Evolutionary conservation across 2,888 invertebrate species (phyloP), one percentile per base, ranked within the genome.

Genomic region (Luperina testacea): DNA sequence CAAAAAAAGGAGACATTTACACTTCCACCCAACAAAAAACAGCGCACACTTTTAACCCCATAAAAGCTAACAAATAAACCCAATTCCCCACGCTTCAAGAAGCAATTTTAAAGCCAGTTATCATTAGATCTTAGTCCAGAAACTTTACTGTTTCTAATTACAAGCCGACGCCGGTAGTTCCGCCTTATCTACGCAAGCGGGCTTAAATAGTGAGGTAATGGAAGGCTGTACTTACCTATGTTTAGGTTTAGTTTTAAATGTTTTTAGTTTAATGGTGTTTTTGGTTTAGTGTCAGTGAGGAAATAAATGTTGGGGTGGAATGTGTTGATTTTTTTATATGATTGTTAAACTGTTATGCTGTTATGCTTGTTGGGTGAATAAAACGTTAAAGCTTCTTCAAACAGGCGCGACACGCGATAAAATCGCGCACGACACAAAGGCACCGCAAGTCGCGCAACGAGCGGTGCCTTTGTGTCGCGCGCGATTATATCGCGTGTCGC

Each of bases 131-230:
- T 89, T 76, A 82, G 88, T 76, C 78, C 80, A 78, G 83, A 78
- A 88, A 88, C 85, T 88, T 88, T 88, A 88, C 90, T 71, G 87
- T 82, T 88, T 83, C 87, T 89, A 88, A 88, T 88, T 88, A 88
- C 90, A 83, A 77, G 75, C 80, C 78, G 69, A 64, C 77, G 61
- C 65, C 80, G 81, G 77, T 78, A 81, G 88, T 89, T 84, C 73
- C 61, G 42, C 76, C 82, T 89, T 88, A 88, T 88, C 88, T 89
- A 78, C 83, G 77, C 79, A 79, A 67, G 82, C 73, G 70, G 72
- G 82, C 72, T 89, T 84, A 88, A 89, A 88, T 83, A 85, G 68
- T 78, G 51, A 76, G 85, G 75, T 85, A 87, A 85, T 88, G 82
- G 87, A 77, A 75, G 87, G 53, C 70, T 45, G 70, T 38, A 67